These are phyloP conservation scores for Oreochromis spilurus DNA, from an alignment of 2,113 vertebrate genomes.

Conservation along the genomic window DNA sequence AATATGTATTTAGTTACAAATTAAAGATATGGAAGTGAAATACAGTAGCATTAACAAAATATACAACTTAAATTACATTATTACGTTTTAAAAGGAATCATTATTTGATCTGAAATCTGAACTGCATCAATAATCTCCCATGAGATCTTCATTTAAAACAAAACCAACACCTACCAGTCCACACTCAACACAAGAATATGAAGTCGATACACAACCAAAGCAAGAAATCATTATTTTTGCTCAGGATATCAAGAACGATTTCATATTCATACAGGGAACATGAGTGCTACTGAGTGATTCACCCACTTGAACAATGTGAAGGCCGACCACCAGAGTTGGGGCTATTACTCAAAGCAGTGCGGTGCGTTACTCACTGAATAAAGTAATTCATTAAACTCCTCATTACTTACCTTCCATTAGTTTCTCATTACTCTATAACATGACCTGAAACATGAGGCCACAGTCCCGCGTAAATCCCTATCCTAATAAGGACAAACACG, in stretches of 20 bases:
- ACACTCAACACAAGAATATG: not conserved
- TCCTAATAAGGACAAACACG: not conserved
- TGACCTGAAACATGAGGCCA: not conserved
- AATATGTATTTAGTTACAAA: not conserved
- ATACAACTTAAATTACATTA: not conserved
- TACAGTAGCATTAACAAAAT: not conserved
- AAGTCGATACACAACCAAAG: not conserved
- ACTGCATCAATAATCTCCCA: not conserved
- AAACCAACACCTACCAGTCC: not conserved
- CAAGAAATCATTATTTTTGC: not conserved
- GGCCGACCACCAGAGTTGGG: too few species aligned
- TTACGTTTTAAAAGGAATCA: not conserved
- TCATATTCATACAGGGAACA: not conserved
- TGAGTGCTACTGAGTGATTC: not conserved
- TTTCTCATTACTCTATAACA: too few species aligned
- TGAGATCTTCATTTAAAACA: not conserved
- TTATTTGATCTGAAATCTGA: not conserved
- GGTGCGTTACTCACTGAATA: too few species aligned
- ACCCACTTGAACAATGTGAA: not conserved
- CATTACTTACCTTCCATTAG: too few species aligned
- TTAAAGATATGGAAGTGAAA: not conserved
- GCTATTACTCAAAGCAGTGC: too few species aligned
- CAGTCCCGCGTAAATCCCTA: not conserved
- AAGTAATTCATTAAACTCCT: too few species aligned
- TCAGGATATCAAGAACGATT: not conserved